phyloP scores from a whole-genome alignment of 2,113 vertebrate species.

The Calidris pygmaea region DNA sequence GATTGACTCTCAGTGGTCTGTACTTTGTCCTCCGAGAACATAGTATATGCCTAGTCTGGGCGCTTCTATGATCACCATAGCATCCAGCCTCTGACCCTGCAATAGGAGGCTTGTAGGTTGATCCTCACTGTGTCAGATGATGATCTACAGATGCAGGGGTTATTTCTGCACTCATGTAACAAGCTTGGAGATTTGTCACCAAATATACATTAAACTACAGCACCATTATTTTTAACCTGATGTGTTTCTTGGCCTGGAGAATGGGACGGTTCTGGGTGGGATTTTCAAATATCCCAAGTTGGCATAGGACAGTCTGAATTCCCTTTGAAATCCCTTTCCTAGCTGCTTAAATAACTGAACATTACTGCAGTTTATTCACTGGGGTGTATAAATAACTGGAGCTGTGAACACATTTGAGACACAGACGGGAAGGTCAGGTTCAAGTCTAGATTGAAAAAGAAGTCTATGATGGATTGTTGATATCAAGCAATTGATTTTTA shows the following conservation, averaged over 20 bases:
- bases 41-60: rapidly evolving
- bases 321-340: neutral
- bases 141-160: neutral
- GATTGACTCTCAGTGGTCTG: neutral
- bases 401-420: neutral
- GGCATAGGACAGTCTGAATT: neutral
- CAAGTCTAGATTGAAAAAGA: neutral
- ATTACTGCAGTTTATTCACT: neutral
- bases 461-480: neutral
- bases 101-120: neutral
- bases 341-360: neutral
- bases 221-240: neutral
- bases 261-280: neutral
- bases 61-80: neutral
- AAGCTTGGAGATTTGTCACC: neutral
- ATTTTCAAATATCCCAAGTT: neutral
- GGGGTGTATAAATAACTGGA: neutral
- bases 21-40: neutral
- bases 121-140: neutral
- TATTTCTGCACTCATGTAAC: neutral
- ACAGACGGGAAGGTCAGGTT: neutral
- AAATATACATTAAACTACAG: neutral
- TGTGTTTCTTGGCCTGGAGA: neutral
- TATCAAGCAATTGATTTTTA: neutral
- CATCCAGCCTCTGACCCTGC: neutral